Evolutionary conservation across 2,797 vertebrate species (phyloP).

Genomic region (Fistularia commersonii): DNA sequence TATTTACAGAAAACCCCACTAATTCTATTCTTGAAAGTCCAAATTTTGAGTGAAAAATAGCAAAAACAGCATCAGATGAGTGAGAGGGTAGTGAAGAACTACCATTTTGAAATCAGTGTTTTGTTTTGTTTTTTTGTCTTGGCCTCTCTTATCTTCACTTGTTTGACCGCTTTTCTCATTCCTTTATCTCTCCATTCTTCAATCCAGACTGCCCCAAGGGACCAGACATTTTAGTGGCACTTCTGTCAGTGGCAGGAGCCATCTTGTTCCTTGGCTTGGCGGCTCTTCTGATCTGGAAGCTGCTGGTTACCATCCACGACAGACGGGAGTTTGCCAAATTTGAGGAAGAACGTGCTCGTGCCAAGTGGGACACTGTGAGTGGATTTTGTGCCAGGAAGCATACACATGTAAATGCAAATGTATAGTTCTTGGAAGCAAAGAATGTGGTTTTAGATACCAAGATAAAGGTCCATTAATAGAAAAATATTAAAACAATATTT

Average conservation of each 20-base stretch:
- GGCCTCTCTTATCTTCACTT: constrained; percentile 13
- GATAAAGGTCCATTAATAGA: too few species aligned
- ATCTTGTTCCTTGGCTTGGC: constrained; percentile 90
- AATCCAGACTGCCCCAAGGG: constrained; percentile 89
- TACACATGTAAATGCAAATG: background rate
- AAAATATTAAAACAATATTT: too few species aligned
- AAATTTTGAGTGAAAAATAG: too few species aligned
- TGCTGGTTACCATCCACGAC: constrained; percentile 95
- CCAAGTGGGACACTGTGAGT: constrained; percentile 96
- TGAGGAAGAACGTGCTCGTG: constrained; percentile 90
- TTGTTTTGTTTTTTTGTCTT: too few species aligned
- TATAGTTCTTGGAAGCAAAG: background rate
- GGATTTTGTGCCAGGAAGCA: background rate
- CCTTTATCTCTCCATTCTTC: constrained; percentile 25
- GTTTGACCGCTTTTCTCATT: constrained; percentile 1
- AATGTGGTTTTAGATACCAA: too few species aligned
- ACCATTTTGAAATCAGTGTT: too few species aligned
- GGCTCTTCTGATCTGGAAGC: constrained; percentile 93
- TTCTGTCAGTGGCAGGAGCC: constrained; percentile 89
- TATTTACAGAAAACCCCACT: background rate
- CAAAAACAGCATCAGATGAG: too few species aligned
- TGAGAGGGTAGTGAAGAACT: too few species aligned
- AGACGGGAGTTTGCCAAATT: constrained; percentile 94
- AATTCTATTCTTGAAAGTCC: too few species aligned
- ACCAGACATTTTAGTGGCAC: constrained; percentile 87